Base-by-base conservation (phyloP, 2,888 invertebrate species). In the Lasioglossum lativentre region DNA sequence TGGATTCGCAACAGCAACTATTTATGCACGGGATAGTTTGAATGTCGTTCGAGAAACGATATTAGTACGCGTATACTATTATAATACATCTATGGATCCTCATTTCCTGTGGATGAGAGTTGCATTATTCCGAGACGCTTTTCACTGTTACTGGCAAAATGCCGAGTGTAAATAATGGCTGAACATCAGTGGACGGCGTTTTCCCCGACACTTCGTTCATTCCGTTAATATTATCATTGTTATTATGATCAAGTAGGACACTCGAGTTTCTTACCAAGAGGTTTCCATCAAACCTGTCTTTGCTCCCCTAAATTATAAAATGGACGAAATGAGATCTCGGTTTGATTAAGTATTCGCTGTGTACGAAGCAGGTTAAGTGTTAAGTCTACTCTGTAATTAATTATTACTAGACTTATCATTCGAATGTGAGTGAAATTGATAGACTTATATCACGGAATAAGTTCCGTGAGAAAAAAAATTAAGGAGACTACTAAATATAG, bases 121-220 rank as follows among this genome's bases (percentile, higher is more conserved):
- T 90, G 87, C 90, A 89, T 91, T 92, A 93, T 90, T 90, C 88
- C 82, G 88, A 86, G 83, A 86, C 86, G 90, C 88, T 92, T 93
- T 88, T 90, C 92, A 93, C 92, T 91, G 89, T 91, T 91, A 90
- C 90, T 93, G 93, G 93, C 93, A 91, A 90, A 90, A 86, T 88
- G 93, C 92, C 92, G 89, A 91, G 91, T 75, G 77, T 90, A 89
- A 89, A 85, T 91, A 91, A 92, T 86, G 90, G 84, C 80, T 77
- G 87, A 86, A 83, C 82, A 87, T 92, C 88, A 88, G 74, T 59
- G 81, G 81, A 80, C 88, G 85, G 73, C 86, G 83, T 87, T 92
- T 89, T 75, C 83, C 70, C 71, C 80, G 80, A 86, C 83, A 87
- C 89, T 88, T 86, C 86, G 85, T 78, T 74, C 79, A 47, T 84